Percentiles rank a stretch among this genome's conserved stretches.
Evolutionary conservation across 2,888 invertebrate genomes (phyloP).

Genomic region (Panopea generosa): DNA sequence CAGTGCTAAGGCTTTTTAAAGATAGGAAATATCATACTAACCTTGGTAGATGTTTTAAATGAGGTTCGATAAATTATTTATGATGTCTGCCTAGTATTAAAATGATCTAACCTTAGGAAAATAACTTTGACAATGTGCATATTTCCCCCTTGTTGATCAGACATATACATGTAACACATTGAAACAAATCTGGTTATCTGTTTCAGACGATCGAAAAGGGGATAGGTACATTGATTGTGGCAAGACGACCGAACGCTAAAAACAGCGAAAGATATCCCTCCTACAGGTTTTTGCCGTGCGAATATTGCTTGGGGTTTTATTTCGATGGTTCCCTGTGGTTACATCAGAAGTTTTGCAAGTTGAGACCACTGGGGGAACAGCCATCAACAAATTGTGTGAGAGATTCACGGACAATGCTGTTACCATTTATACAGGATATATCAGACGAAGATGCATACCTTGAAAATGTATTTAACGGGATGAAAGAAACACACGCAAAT

Average conservation of each 20-base stretch:
- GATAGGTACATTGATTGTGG: not conserved
- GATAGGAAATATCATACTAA: no score
- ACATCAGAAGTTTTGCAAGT: constrained; percentile 2
- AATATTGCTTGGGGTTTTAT: constrained; percentile 31
- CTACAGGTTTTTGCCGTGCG: constrained; percentile 15
- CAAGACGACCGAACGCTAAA: constrained; percentile 8
- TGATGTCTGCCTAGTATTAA: no score
- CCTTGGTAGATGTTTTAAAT: no score
- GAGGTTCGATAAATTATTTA: no score
- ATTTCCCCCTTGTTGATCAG: no score
- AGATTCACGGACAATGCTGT: constrained; percentile 11
- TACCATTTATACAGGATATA: not conserved
- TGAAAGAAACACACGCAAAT: constrained; percentile 46
- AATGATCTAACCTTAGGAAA: no score
- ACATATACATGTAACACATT: no score
- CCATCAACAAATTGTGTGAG: constrained; percentile 6
- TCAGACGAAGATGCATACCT: not conserved
- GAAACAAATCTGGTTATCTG: no score
- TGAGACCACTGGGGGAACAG: constrained; percentile 5
- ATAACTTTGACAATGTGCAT: no score
- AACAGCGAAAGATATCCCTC: not conserved
- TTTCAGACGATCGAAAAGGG: constrained; percentile 10
- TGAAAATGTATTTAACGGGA: constrained; percentile 1
- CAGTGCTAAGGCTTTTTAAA: no score
- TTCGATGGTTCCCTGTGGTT: constrained; percentile 7